Conservation (phyloP, 1,140 invertebrate genomes). For the Pseudomyrmex concolor region DNA sequence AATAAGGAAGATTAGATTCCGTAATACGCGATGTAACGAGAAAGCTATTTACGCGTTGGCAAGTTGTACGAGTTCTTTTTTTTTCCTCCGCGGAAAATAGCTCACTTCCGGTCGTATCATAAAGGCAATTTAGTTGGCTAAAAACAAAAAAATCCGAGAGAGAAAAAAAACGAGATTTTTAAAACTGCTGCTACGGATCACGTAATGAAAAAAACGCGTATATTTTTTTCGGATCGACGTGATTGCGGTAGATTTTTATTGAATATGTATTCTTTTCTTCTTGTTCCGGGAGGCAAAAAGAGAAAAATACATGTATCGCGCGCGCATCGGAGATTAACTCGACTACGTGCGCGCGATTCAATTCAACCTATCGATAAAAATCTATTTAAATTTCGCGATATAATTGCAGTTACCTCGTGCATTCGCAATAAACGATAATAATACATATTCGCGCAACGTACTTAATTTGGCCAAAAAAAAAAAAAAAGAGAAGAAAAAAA, state of each 20-base stretch:
- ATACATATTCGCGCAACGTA: conserved; percentile 19
- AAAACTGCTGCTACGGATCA: not conserved
- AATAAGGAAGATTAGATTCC: not conserved
- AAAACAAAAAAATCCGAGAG: conserved; percentile 9
- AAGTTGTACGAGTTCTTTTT: not conserved
- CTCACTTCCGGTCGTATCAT: not conserved
- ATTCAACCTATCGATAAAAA: conserved; percentile 37
- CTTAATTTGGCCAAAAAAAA: not conserved
- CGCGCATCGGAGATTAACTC: conserved; percentile 17
- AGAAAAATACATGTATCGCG: conserved; percentile 24
- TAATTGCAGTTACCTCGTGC: conserved; percentile 8
- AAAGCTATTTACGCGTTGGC: conserved; percentile 1
- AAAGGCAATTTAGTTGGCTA: not conserved
- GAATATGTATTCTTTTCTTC: conserved; percentile 14
- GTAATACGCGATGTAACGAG: not conserved
- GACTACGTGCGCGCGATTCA: conserved; percentile 8
- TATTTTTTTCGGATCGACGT: conserved; percentile 22
- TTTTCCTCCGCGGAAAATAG: not conserved
- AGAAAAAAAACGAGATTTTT: too few species aligned
- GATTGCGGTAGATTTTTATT: conserved; percentile 4
- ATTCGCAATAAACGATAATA: conserved; percentile 20
- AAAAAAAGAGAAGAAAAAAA: not conserved
- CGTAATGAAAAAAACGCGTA: not conserved
- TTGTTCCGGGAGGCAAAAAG: not conserved
- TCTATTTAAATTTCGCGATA: conserved; percentile 14